Base-by-base conservation (phyloP, 2,113 vertebrate genomes). In the Sapajus apella region DNA sequence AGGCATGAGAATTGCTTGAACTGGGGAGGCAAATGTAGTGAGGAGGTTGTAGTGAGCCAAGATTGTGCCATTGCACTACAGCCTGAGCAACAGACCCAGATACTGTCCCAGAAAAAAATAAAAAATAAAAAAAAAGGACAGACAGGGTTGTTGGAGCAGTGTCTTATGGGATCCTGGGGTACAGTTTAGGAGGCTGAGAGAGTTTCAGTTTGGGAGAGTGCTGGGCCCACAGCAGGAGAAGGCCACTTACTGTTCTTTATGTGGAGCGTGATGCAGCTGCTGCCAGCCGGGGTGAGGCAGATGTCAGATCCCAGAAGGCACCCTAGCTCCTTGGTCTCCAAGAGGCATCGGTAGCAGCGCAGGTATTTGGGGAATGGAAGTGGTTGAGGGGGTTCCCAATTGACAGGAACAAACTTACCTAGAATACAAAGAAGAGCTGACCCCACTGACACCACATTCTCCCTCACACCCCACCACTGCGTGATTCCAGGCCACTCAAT, bases 291-390 rank as follows among this genome's bases (percentile, higher is more conserved):
- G 23, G 20, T 8, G 0, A 96, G 97, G 77, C 97, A 94, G 76
- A 47, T 90, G 85, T 97, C 97, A 27, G 95, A 96, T 32, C 90
- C 96, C 95, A 97, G 92, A 21, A 97, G 92, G 76, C 97, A 96
- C 18, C 97, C 97, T 66, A 96, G 14, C 72, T 97, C 97, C 72
- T 92, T 88, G 70, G 94, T 97, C 92, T 98, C 97, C 37, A 97
- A 47, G 58, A 97, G 87, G 43, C 97, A 97, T 52, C 84, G 72
- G 14, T 97, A 98, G 87, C 97, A 96, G 47, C 58, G 73, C 40
- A 97, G 72, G 66, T 85, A 90, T 72, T 85, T 79, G 76, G 82
- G 58, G 8, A 68, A 27, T 9, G 50, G 18, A 45, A 1, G 20
- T 66, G 66, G 68, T 11, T 25, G 20, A 37, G 37, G 5, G 14